A percentile compares a stretch with the other conserved stretches of the same genome.
Conservation (phyloP, 2,113 vertebrate species). For the Lamprotornis superbus region DNA sequence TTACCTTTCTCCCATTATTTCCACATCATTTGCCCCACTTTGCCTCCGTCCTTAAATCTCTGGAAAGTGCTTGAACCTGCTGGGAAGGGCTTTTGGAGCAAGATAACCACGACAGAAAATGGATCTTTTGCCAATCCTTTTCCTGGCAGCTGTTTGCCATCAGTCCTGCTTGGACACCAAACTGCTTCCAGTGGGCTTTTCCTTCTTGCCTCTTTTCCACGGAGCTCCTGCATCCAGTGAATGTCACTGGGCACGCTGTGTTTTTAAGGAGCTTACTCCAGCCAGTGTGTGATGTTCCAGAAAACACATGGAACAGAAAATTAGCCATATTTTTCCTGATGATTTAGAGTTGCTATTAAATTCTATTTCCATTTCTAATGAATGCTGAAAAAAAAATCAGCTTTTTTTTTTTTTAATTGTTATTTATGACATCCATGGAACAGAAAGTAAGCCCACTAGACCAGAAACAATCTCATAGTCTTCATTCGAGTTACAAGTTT, state of each 20-base stretch:
- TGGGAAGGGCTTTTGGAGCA: neutral
- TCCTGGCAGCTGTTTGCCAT: neutral
- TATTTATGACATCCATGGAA: neutral
- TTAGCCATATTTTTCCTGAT: neutral
- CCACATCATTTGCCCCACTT: neutral
- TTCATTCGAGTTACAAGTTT: neutral
- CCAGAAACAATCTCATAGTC: neutral
- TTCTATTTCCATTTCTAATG: neutral
- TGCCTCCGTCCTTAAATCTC: neutral
- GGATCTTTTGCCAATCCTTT: neutral
- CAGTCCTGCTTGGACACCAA: neutral
- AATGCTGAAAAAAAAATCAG: neutral
- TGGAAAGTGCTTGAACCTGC: neutral
- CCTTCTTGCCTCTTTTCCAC: neutral
- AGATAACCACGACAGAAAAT: neutral
- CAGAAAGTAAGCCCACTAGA: neutral
- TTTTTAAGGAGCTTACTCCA: neutral
- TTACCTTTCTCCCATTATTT: neutral
- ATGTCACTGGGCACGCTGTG: rapidly evolving
- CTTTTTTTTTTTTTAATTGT: neutral
- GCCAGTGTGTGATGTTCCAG: neutral
- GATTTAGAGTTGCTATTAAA: neutral
- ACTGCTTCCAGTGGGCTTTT: neutral
- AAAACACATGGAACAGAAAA: neutral
- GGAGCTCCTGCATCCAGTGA: neutral